A percentile compares a stretch with the other conserved stretches of the same genome.
phyloP scores from a whole-genome alignment of 1,140 invertebrate species.

The Drosophila nannoptera region DNA sequence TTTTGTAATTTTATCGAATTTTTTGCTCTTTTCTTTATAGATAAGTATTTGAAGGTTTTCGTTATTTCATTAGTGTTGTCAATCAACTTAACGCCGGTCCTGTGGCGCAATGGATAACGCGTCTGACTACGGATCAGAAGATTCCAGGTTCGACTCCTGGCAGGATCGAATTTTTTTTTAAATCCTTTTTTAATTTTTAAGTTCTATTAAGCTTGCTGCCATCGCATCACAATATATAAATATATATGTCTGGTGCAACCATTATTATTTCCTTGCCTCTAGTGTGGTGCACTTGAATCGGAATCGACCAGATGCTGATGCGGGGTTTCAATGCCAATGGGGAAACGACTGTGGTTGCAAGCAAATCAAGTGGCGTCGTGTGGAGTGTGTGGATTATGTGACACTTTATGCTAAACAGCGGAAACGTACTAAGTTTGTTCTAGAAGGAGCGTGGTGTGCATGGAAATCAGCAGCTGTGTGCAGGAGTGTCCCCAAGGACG shows the following conservation, averaged over 20 bases:
- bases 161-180: conserved; percentile 80
- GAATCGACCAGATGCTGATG: neutral
- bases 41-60: no score
- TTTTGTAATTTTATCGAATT: no score
- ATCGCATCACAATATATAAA: no score
- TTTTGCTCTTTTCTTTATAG: no score
- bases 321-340: conserved; percentile 1
- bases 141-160: conserved; percentile 87
- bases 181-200: no score
- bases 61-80: no score
- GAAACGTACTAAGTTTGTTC: conserved; percentile 8
- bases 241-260: neutral
- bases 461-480: conserved; percentile 3
- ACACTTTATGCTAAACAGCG: conserved; percentile 25
- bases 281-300: neutral
- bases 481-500: conserved; percentile 23
- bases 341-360: conserved; percentile 9
- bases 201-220: no score
- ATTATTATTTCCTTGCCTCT: neutral
- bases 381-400: conserved; percentile 35
- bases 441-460: neutral
- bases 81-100: conserved; percentile 74
- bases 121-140: conserved; percentile 87
- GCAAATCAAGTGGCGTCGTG: conserved; percentile 26
- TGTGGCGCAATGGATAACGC: conserved; percentile 87